Evolutionary conservation across 1,140 invertebrate genomes (phyloP).

Genomic region (Elymnias hypermnestra): DNA sequence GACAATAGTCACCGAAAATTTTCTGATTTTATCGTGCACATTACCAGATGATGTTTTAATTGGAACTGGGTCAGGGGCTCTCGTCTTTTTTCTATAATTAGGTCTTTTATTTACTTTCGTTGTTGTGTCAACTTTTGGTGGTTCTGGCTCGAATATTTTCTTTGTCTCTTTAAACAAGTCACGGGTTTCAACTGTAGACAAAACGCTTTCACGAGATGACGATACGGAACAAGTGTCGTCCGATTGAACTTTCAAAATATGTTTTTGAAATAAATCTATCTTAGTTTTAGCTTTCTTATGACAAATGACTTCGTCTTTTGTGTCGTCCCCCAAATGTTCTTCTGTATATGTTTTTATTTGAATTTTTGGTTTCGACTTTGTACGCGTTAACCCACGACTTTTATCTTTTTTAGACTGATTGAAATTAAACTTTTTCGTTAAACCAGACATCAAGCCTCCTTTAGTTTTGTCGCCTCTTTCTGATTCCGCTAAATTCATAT

Average conservation of each 20-base stretch:
- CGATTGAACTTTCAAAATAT: conserved; percentile 52
- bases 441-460: conserved; percentile 43
- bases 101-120: conserved; percentile 11
- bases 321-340: conserved; percentile 38
- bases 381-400: conserved; percentile 22
- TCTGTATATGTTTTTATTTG: conserved; percentile 67
- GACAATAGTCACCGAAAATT: conserved; percentile 49
- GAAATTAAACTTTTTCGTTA: conserved; percentile 58
- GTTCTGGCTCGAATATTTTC: conserved; percentile 46
- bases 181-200: conserved; percentile 13
- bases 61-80: conserved; percentile 27
- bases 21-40: conserved; percentile 67
- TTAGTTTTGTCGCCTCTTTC: conserved; percentile 20
- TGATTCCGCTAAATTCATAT: conserved; percentile 12
- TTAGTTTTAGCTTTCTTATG: conserved; percentile 64
- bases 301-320: conserved; percentile 50
- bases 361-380: conserved; percentile 57
- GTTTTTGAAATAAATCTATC: conserved; percentile 73
- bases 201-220: conserved; percentile 39
- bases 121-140: conserved; percentile 29
- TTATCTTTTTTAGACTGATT: conserved; percentile 64
- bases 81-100: conserved; percentile 24
- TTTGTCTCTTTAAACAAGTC: conserved; percentile 44
- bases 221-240: conserved; percentile 54
- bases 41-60: conserved; percentile 45